Percentiles rank a stretch among this genome's conserved stretches.
These are phyloP conservation scores for Apostichopus japonicus DNA, from an alignment of 35 echinoderm and acorn worm genomes.

Conservation along the genomic window DNA sequence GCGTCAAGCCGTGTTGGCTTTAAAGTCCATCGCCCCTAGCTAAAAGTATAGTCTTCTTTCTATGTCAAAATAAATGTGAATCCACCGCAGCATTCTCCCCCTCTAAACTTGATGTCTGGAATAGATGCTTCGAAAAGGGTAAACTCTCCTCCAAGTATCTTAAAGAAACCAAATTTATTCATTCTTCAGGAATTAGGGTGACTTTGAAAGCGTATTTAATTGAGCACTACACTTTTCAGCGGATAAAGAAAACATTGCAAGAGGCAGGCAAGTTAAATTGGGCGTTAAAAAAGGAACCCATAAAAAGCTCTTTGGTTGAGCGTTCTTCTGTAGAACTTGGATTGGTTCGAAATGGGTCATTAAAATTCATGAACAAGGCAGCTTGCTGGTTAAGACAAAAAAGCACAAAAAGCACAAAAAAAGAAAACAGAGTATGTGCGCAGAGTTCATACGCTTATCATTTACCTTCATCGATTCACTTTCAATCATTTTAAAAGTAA, in stretches of 20 bases:
- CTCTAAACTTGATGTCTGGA: neutral
- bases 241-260: neutral
- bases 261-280: neutral
- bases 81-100: neutral
- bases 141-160: neutral
- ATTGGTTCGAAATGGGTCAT: neutral
- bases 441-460: too few species aligned
- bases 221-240: neutral
- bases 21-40: constrained; percentile 7
- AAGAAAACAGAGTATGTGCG: too few species aligned
- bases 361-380: neutral
- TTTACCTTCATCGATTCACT: too few species aligned
- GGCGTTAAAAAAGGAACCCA: neutral
- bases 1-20: neutral
- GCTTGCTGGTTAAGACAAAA: neutral
- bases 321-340: neutral
- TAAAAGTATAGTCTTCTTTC: neutral
- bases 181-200: neutral
- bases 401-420: too few species aligned
- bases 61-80: constrained; percentile 5
- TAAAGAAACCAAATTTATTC: neutral
- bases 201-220: neutral
- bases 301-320: neutral
- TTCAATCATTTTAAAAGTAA: too few species aligned
- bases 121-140: neutral